These are phyloP conservation scores for Chrysogorgia sp. DNA, from an alignment of 92 coral and sea anemone species.

Conservation along the genomic window DNA sequence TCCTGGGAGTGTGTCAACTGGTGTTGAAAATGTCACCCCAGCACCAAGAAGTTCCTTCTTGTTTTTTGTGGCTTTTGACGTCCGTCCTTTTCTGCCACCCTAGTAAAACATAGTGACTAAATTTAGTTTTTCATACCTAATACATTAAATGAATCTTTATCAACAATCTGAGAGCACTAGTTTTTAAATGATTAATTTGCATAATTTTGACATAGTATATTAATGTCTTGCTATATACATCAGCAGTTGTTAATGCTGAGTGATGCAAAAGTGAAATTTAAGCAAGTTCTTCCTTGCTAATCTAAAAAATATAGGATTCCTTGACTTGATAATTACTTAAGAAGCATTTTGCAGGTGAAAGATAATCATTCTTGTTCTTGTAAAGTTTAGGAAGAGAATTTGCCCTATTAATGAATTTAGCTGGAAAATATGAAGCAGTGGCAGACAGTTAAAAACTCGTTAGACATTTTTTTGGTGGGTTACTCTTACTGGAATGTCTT, in stretches of 20 bases:
- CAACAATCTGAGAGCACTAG: no score
- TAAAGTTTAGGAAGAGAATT: slow-evolving; percentile 10
- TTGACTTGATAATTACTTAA: slow-evolving; percentile 6
- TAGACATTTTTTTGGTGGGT: not conserved
- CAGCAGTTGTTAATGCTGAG: not conserved
- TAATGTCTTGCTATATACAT: no score
- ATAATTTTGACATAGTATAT: no score
- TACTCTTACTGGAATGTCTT: no score
- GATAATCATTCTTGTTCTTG: slow-evolving; percentile 5
- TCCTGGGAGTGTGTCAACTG: slow-evolving; percentile 70
- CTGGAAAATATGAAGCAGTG: not conserved
- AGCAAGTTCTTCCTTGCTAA: slow-evolving; percentile 15
- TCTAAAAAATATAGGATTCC: slow-evolving; percentile 4
- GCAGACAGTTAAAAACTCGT: not conserved
- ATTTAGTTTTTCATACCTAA: no score
- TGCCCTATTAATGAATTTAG: not conserved
- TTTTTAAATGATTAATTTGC: no score
- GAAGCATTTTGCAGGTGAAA: slow-evolving; percentile 3
- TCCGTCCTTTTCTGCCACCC: slow-evolving; percentile 51
- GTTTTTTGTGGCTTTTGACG: slow-evolving; percentile 29
- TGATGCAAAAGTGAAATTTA: not conserved
- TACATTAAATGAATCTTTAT: no score
- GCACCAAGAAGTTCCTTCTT: slow-evolving; percentile 90
- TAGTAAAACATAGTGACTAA: not conserved
- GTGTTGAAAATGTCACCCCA: slow-evolving; percentile 85